Evolutionary conservation across 2,797 vertebrate genomes (phyloP).

Genomic region (Astyanax mexicanus): DNA sequence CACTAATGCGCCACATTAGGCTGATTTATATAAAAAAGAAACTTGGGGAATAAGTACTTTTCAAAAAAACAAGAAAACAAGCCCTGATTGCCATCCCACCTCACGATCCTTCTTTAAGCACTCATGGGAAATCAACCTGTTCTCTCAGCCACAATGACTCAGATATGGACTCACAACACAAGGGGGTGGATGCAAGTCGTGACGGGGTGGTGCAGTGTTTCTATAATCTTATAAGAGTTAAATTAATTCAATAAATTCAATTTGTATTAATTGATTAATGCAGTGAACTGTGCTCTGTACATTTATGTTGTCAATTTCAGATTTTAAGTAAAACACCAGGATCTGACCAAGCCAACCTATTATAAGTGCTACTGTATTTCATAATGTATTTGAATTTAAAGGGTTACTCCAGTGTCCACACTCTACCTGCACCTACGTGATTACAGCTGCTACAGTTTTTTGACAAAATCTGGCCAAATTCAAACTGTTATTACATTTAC

Average conservation of each 20-base stretch:
- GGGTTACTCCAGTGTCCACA: neutral
- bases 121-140: conserved; percentile 7
- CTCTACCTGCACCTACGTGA: too few species aligned
- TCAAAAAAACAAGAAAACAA: neutral
- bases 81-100: neutral
- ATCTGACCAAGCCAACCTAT: conserved; percentile 55
- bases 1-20: conserved; percentile 1
- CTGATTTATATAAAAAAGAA: conserved; percentile 20
- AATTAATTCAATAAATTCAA: neutral
- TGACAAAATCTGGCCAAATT: too few species aligned
- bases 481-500: too few species aligned
- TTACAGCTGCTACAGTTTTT: too few species aligned
- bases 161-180: too few species aligned
- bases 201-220: too few species aligned
- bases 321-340: neutral
- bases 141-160: neutral
- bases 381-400: conserved; percentile 28
- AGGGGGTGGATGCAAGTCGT: too few species aligned
- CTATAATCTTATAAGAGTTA: neutral
- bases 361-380: conserved; percentile 81
- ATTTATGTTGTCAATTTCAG: too few species aligned
- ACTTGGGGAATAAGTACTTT: neutral
- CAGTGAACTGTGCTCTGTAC: neutral
- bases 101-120: neutral
- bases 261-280: neutral